Conservation (phyloP, 1,140 invertebrate genomes). For the Cydia pomonella region DNA sequence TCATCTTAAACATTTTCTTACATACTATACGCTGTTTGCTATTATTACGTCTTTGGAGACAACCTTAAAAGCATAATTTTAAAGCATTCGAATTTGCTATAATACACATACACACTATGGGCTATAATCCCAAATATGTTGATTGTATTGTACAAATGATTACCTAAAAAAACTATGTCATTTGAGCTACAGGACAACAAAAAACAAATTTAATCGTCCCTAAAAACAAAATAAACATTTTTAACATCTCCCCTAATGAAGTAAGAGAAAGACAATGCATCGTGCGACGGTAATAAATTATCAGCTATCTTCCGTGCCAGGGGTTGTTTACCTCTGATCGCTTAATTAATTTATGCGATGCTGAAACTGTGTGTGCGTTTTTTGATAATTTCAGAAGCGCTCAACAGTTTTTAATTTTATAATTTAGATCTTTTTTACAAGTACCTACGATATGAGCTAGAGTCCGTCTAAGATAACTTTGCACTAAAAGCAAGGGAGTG, state of each 20-base stretch:
- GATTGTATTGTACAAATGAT: neutral
- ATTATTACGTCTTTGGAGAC: neutral
- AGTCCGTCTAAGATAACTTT: too few relatives aligned
- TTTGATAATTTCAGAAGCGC: neutral
- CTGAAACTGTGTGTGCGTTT: constrained; percentile 1
- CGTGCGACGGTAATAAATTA: constrained; percentile 28
- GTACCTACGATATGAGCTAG: too few relatives aligned
- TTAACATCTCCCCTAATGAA: constrained; percentile 18
- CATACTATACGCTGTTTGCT: too few relatives aligned
- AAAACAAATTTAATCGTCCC: neutral
- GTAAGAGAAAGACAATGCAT: constrained; percentile 15
- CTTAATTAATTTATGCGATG: constrained; percentile 30
- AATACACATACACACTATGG: too few relatives aligned
- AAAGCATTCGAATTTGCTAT: too few relatives aligned
- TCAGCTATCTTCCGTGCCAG: constrained; percentile 24
- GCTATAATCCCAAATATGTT: neutral
- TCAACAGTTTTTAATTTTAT: neutral
- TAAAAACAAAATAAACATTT: constrained; percentile 1
- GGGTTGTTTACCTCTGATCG: constrained; percentile 31
- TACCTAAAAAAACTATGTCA: neutral
- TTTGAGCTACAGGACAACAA: neutral
- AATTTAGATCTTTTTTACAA: neutral
- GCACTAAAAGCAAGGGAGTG: too few relatives aligned
- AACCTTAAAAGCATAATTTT: neutral
- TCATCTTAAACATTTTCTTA: too few relatives aligned